Conservation (phyloP, 2,113 vertebrate genomes). For the Acanthochromis polyacanthus region DNA sequence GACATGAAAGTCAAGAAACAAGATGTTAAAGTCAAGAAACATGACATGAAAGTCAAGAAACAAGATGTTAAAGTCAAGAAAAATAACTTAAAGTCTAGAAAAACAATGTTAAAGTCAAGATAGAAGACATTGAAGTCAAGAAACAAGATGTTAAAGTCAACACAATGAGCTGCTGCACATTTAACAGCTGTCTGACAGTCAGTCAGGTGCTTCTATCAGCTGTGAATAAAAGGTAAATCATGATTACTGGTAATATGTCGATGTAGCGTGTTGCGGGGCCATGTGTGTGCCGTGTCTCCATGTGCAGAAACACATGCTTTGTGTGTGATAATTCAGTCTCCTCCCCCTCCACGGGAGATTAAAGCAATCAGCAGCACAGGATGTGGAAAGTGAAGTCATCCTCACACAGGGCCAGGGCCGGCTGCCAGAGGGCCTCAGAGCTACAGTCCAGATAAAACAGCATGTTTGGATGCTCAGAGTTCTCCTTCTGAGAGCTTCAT, state of each 20-base stretch:
- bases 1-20: too few relatives aligned
- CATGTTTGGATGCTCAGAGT: background rate
- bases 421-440: slow-evolving; percentile 63
- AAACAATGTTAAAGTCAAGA: too few relatives aligned
- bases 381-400: slow-evolving; percentile 87
- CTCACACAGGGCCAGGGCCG: slow-evolving; percentile 73
- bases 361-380: slow-evolving; percentile 83
- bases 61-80: too few relatives aligned
- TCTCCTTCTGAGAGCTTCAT: background rate
- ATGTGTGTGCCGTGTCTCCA: slow-evolving; percentile 11
- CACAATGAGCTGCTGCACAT: background rate
- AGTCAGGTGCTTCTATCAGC: slow-evolving; percentile 5
- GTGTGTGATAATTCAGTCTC: slow-evolving; percentile 66
- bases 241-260: slow-evolving; percentile 13
- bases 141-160: background rate
- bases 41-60: too few relatives aligned
- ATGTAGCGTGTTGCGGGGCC: slow-evolving; percentile 5
- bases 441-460: slow-evolving; percentile 35
- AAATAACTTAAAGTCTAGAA: too few relatives aligned
- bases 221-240: slow-evolving; percentile 23
- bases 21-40: too few relatives aligned
- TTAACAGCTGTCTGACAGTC: slow-evolving; percentile 10
- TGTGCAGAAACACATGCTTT: slow-evolving; percentile 42
- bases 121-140: too few relatives aligned
- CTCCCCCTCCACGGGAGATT: slow-evolving; percentile 74